Evolutionary conservation across 2,113 vertebrate genomes (phyloP).

Genomic region (Carollia perspicillata): DNA sequence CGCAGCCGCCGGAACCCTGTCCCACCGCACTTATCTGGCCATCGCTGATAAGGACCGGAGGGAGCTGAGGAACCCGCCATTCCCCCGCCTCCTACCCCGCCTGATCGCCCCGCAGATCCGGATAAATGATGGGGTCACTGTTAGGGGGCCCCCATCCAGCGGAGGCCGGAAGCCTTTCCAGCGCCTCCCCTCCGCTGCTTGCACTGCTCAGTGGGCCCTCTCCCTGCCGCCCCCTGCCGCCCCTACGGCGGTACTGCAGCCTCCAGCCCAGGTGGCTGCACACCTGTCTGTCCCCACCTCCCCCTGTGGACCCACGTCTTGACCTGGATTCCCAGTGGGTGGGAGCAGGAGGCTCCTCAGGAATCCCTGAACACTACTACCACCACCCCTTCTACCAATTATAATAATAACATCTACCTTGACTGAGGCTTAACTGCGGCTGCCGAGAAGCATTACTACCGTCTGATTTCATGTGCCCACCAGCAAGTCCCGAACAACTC

Average conservation of each 20-base stretch:
- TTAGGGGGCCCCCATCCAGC: not conserved
- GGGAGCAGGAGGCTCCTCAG: not conserved
- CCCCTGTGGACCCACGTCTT: not conserved
- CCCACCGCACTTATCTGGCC: not conserved
- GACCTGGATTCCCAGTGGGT: not conserved
- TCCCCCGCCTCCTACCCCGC: not conserved
- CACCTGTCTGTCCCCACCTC: not conserved
- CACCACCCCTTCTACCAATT: not conserved
- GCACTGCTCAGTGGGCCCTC: not conserved
- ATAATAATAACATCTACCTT: too few species aligned
- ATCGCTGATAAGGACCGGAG: conserved; percentile 46
- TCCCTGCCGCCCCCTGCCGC: accelerated
- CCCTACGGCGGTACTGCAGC: not conserved
- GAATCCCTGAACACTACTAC: not conserved
- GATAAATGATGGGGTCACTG: not conserved
- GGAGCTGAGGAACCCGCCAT: too few species aligned
- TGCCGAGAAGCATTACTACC: not conserved
- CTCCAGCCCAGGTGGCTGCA: not conserved
- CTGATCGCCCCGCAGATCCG: not conserved
- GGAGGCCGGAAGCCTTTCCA: not conserved
- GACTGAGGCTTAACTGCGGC: not conserved
- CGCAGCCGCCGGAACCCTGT: not conserved
- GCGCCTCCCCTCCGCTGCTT: not conserved
- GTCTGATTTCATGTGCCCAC: not conserved
- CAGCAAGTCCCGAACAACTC: not conserved